Evolutionary conservation across 2,113 vertebrate species (phyloP).

Genomic region (Desmodus rotundus): DNA sequence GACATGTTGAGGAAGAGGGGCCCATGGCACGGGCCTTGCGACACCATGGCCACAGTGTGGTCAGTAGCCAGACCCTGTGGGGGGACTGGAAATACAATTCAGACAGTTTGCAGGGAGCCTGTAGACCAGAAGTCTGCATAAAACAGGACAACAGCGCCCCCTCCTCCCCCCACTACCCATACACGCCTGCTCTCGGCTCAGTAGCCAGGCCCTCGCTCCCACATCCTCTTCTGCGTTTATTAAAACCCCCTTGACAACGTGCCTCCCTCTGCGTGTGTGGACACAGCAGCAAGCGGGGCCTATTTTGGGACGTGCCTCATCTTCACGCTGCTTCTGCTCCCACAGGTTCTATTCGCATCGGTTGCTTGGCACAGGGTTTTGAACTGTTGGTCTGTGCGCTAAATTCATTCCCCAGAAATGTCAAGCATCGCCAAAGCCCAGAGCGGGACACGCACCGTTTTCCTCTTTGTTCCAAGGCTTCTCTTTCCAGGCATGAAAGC

Average conservation of each 20-base stretch:
- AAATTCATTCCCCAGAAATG: conserved; percentile 66
- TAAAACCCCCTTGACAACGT: background rate
- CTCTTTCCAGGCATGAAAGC: conserved; percentile 49
- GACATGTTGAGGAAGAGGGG: background rate
- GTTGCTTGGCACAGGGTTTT: conserved; percentile 43
- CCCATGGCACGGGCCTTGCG: too few relatives aligned
- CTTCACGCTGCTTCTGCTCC: conserved; percentile 4
- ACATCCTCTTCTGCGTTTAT: background rate
- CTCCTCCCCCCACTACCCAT: fast-evolving
- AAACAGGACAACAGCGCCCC: background rate
- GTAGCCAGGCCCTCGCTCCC: background rate
- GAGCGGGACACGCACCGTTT: conserved; percentile 56
- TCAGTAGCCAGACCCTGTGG: background rate
- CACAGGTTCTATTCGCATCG: conserved; percentile 21
- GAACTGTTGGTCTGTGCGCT: conserved; percentile 50
- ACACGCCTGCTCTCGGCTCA: background rate
- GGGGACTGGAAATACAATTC: background rate
- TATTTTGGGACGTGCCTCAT: conserved; percentile 32
- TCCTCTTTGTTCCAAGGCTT: conserved; percentile 53
- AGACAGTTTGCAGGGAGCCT: background rate
- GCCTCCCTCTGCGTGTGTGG: background rate
- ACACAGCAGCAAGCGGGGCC: background rate
- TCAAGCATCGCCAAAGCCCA: conserved; percentile 62
- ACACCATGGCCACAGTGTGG: background rate
- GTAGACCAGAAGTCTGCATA: background rate